phyloP scores from a whole-genome alignment of 35 echinoderm and acorn worm species.

The Nesometra sesokonis region DNA sequence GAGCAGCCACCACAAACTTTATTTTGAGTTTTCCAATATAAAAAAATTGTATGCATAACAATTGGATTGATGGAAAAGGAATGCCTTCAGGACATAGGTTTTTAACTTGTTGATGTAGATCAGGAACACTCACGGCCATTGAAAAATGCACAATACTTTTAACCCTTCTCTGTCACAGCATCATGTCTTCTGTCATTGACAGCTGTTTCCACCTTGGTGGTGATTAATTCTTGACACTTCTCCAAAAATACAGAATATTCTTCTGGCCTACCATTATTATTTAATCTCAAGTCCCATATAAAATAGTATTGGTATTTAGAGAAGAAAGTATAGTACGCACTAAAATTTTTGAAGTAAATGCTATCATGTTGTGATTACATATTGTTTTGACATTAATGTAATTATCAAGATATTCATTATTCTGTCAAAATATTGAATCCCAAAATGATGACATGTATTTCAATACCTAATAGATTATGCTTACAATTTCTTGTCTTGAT shows the following conservation, averaged over 20 bases:
- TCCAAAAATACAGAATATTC: conserved; percentile 10
- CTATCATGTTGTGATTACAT: too few relatives aligned
- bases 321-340: too few relatives aligned
- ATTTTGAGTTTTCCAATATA: neutral
- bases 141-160: neutral
- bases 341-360: too few relatives aligned
- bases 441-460: too few relatives aligned
- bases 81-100: neutral
- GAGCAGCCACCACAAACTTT: neutral
- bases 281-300: conserved; percentile 34
- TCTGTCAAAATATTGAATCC: too few relatives aligned
- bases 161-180: neutral
- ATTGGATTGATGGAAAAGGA: neutral
- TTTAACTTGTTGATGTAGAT: conserved; percentile 1
- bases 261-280: conserved; percentile 3
- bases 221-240: conserved; percentile 24
- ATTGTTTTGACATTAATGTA: too few relatives aligned
- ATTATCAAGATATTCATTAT: too few relatives aligned
- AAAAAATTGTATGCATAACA: neutral
- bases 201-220: conserved; percentile 9
- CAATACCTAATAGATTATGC: too few relatives aligned
- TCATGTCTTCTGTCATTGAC: conserved; percentile 37
- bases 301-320: too few relatives aligned
- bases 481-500: too few relatives aligned
- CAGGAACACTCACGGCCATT: neutral